Evolutionary conservation across 2,113 vertebrate genomes (phyloP), one percentile per base, ranked within the genome.

Genomic region (Perca schrenkii): DNA sequence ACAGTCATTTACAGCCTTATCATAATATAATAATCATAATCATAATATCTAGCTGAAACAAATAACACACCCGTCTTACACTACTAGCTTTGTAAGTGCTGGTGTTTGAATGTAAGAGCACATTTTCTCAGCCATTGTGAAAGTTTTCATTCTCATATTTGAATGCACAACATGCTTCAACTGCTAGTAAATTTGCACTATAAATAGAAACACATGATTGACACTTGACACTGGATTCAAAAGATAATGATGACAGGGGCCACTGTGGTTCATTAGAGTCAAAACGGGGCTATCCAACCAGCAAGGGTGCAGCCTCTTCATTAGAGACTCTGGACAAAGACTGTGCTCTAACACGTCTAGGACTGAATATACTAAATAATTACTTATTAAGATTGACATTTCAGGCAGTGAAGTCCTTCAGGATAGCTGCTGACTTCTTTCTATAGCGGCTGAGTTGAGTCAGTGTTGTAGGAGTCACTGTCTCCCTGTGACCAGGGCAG

Each of bases 401-500:
- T 50, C 12, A 7, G 13, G 52, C 49, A 40, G 61, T 25, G 63
- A 16, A 50, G 53, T 52, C 53, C 61, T 72, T 7, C 14, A 75
- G 14, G 19, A 61, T 12, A 40, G 61, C 31, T 54, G 54, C 43
- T 21, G 43, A 78, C 16, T 25, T 25, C 53, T 46, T 43, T 19
- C n/a, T 65, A 6, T 17, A 53, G 15, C 76, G 52, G 22, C 50
- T 53, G 56, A 66, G 31, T 57, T 34, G 76, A 72, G 50, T 79
- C 52, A 43, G 60, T 58, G 17, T 60, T 8, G n/a, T 25, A 83
- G 66, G 56, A 72, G 65, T 82, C 62, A 58, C 68, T 64, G 67
- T 80, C 62, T 85, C 54, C 76, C 86, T 62, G 65, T 74, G 77
- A 71, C 57, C 76, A 2, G 21, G 36, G 66, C 34, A 77, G 65